Conservation (phyloP, 2,888 invertebrate genomes). For the Lithophane leautieri region DNA sequence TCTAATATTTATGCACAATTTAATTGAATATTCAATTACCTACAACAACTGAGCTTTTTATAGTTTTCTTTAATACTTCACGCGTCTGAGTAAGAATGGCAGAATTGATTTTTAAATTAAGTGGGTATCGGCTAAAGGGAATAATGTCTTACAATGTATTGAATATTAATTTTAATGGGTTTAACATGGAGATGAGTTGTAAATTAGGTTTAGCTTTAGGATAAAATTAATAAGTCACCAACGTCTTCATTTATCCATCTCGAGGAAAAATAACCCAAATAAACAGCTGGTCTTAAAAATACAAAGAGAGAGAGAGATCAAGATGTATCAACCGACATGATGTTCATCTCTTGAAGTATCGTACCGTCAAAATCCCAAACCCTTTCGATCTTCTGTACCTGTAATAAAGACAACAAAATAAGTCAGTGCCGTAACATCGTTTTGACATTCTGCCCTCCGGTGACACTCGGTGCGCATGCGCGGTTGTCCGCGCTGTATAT, state of each 20-base stretch:
- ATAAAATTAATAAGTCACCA: neutral
- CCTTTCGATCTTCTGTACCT: constrained; percentile 3
- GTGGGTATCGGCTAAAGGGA: neutral
- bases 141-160: constrained; percentile 4
- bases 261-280: neutral
- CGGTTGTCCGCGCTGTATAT: constrained; percentile 80
- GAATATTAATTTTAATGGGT: neutral
- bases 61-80: constrained; percentile 60
- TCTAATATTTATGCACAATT: constrained; percentile 71
- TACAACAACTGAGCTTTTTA: constrained; percentile 63
- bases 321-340: neutral
- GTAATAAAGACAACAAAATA: constrained; percentile 57
- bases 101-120: constrained; percentile 23
- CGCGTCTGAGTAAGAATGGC: constrained; percentile 26
- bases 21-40: constrained; percentile 83
- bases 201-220: neutral
- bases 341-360: neutral
- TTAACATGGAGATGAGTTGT: neutral
- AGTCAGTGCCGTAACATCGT: constrained; percentile 49
- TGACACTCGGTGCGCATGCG: constrained; percentile 73
- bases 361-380: neutral
- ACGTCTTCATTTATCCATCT: too few relatives aligned
- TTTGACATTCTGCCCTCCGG: constrained; percentile 75
- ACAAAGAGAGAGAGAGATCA: neutral
- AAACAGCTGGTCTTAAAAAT: neutral